Conservation (phyloP, 2,113 vertebrate species). For the Potamarius usumacintae region DNA sequence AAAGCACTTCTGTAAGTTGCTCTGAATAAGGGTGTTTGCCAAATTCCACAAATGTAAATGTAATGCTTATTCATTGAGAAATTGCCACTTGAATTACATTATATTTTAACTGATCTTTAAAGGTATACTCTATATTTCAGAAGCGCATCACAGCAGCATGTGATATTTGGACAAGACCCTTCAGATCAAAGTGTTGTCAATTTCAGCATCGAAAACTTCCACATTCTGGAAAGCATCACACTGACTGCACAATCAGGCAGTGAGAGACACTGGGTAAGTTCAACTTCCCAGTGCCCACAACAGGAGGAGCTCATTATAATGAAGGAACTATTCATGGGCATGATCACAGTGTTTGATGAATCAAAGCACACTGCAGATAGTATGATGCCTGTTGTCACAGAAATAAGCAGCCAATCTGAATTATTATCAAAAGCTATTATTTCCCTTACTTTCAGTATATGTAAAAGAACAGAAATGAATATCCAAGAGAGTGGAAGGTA, state of each 20-base stretch:
- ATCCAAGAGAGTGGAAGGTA: slow-evolving; percentile 68
- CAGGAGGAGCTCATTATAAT: slow-evolving; percentile 40
- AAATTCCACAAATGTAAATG: too few relatives aligned
- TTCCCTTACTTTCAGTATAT: slow-evolving; percentile 23
- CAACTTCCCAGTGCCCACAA: slow-evolving; percentile 31
- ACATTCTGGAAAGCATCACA: slow-evolving; percentile 30
- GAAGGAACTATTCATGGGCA: slow-evolving; percentile 13
- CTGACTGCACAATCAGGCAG: slow-evolving; percentile 13
- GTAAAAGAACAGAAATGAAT: slow-evolving; percentile 9
- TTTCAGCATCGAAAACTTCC: slow-evolving; percentile 22
- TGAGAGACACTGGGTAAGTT: slow-evolving; percentile 1
- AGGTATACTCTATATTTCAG: neutral
- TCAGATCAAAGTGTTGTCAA: neutral
- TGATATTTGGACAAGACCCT: neutral
- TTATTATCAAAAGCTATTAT: slow-evolving; percentile 29
- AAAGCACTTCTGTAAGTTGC: too few relatives aligned
- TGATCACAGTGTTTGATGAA: slow-evolving; percentile 32
- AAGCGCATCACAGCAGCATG: neutral
- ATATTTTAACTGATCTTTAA: neutral
- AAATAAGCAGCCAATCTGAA: slow-evolving; percentile 15
- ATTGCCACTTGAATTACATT: neutral
- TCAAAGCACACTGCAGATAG: slow-evolving; percentile 35
- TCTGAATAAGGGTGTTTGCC: too few relatives aligned
- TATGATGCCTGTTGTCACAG: slow-evolving; percentile 27
- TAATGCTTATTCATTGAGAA: neutral